Percentiles rank a stretch among this genome's conserved stretches.
These are phyloP conservation scores for Zhuqinia jingwanae DNA, from an alignment of 2,888 invertebrate genomes.

Conservation along the genomic window DNA sequence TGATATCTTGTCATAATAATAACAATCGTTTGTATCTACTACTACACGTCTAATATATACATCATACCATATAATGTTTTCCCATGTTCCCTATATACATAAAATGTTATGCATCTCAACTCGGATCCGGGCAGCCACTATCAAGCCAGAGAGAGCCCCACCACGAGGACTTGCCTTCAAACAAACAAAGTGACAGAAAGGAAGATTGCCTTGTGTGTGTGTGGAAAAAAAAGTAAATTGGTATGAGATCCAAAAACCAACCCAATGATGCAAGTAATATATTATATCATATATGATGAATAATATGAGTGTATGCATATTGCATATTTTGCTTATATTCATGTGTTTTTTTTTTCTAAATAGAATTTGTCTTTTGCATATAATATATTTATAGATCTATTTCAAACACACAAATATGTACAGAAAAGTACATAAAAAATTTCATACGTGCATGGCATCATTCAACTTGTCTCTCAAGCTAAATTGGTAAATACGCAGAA, in stretches of 20 bases:
- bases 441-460: background rate
- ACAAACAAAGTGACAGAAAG: background rate
- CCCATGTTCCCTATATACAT: too few species aligned
- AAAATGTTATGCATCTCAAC: too few species aligned
- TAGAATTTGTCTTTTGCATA: too few species aligned
- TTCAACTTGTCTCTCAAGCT: background rate
- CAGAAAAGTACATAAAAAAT: too few species aligned
- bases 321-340: too few species aligned
- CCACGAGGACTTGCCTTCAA: background rate
- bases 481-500: constrained; percentile 58
- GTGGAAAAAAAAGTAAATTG: background rate
- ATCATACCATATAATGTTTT: constrained; percentile 50
- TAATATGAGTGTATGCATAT: too few species aligned
- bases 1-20: constrained; percentile 63
- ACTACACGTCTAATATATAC: too few species aligned
- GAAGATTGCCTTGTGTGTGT: background rate
- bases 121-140: too few species aligned
- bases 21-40: constrained; percentile 26
- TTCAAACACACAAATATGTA: background rate
- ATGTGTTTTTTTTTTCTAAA: too few species aligned
- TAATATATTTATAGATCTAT: too few species aligned
- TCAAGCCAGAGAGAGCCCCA: background rate
- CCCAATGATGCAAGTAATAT: background rate
- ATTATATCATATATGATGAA: too few species aligned
- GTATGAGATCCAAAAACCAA: background rate